Base-by-base conservation (phyloP, 2,113 vertebrate genomes). In the Heterotilapia buettikoferi region DNA sequence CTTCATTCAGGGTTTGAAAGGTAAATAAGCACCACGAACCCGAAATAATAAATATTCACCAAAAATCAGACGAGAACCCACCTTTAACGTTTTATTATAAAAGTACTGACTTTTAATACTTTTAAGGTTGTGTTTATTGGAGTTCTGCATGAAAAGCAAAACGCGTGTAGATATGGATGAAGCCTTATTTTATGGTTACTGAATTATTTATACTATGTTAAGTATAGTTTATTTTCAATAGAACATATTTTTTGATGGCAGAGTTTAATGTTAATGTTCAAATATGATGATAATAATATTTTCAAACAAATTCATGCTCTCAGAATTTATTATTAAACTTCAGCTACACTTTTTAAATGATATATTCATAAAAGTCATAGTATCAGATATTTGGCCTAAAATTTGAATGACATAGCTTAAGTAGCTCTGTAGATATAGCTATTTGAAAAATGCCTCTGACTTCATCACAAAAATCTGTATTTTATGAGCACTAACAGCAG, bases 1-100 rank as follows among this genome's bases (percentile, higher is more conserved):
- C 14, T 86, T 99, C 29, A 91, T 95, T n/a, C 96, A 96, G 18
- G 94, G 66, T 26, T 91, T 99, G 43, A 98, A 97, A 95, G 98
- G 98, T 99, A 73, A 57, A 2, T 16, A 4, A 29, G 18, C 61
- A 2, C 18, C 66, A 38, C 19, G 33, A 38, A 43, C 33, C 63
- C 33, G 11, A 0, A 21, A 12, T 13, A 8, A 68, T 40, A 0
- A 68, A 68, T 0, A 1, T 40, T 68, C n/a, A 9, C n/a, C 36
- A 14, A 9, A 68, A 68, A 2, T 0, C n/a, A 9, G 0, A 13
- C 36, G 63, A 14, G 19, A 43, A 21, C 12, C 11, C 12, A 13
- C n/a, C 63, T 43, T 71, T 24, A 14, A 8, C 1, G 5, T 16
- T 71, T 71, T 14, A 14, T 24, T 40, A 1, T 13, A 24, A 68